Evolutionary conservation across 2,113 vertebrate species (phyloP).

Genomic region (Monarcha castaneiventris): DNA sequence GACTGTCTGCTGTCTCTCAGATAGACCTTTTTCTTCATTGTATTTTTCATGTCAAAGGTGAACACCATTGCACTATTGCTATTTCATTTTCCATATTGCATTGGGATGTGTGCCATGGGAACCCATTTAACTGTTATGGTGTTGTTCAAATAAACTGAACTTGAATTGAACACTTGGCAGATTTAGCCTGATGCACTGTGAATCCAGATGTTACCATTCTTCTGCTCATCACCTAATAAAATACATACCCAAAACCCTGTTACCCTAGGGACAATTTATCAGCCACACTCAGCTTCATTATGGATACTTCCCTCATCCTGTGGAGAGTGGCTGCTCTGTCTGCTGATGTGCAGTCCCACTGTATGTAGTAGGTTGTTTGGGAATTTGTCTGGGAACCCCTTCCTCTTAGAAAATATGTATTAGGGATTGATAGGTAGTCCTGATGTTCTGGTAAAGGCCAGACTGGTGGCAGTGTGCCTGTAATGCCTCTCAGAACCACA

Average conservation of each 20-base stretch:
- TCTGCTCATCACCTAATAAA: constrained; percentile 35
- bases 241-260: neutral
- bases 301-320: neutral
- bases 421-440: neutral
- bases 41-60: neutral
- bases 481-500: neutral
- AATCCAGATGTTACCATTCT: constrained; percentile 46
- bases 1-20: neutral
- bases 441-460: neutral
- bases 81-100: neutral
- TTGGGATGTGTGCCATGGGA: neutral
- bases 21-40: neutral
- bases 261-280: neutral
- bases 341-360: neutral
- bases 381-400: neutral
- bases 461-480: neutral
- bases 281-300: neutral
- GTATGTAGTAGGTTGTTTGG: neutral
- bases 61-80: neutral
- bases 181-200: neutral
- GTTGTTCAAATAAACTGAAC: neutral
- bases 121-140: neutral
- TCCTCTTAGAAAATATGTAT: neutral
- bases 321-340: neutral
- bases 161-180: neutral